A percentile compares a stretch with the other conserved stretches of the same genome.
phyloP scores from a whole-genome alignment of 2,797 vertebrate genomes.

The Fringilla coelebs region DNA sequence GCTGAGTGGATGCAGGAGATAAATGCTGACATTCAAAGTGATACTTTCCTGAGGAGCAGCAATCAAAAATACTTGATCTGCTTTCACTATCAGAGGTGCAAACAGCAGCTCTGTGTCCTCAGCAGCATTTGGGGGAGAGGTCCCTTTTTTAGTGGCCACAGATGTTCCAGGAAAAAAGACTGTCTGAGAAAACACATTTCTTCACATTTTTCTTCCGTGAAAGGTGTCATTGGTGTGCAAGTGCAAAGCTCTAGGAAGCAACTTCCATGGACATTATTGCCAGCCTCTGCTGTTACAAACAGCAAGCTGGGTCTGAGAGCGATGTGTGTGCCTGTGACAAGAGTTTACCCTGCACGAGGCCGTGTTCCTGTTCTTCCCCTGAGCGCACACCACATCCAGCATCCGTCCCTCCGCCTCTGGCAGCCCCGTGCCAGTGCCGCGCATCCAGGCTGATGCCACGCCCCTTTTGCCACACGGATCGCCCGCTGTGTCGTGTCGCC shows the following conservation, averaged over 20 bases:
- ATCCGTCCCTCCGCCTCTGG: not conserved
- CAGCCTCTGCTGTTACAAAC: not conserved
- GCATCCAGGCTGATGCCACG: rapidly evolving
- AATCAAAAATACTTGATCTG: not conserved
- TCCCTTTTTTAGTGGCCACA: not conserved
- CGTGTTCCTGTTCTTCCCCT: not conserved
- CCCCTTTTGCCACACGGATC: rapidly evolving
- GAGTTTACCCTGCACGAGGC: not conserved
- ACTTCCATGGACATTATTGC: no score
- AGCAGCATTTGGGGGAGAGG: not conserved
- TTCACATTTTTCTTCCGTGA: not conserved
- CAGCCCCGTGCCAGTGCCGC: rapidly evolving
- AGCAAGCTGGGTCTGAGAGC: not conserved
- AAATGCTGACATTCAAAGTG: not conserved
- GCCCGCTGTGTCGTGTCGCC: rapidly evolving
- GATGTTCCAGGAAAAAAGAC: not conserved
- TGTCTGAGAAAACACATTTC: not conserved
- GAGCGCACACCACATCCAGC: not conserved
- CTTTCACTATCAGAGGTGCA: not conserved
- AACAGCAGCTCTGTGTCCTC: not conserved
- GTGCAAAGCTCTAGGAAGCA: not conserved
- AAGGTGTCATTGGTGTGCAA: not conserved
- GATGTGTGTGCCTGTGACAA: not conserved
- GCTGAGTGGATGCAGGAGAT: not conserved
- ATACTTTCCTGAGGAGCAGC: not conserved